Conservation (phyloP, 2,797 vertebrate genomes). For the Myotis myotis region DNA sequence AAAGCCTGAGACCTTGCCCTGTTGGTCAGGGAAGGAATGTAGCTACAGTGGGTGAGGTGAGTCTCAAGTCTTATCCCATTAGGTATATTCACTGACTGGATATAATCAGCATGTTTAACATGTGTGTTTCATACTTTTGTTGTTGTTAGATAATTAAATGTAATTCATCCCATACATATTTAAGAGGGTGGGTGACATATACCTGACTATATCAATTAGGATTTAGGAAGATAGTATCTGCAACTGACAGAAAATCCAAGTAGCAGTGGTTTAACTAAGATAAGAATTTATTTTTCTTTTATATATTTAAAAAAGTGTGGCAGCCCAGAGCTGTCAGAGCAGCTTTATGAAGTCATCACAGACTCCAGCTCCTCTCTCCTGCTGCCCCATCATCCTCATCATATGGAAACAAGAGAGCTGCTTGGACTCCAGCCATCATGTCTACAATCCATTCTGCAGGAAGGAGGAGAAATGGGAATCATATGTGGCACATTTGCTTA, state of each 20-base stretch:
- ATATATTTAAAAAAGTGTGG: neutral
- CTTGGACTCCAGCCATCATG: neutral
- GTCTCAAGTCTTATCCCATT: neutral
- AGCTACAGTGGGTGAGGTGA: neutral
- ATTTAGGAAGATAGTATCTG: neutral
- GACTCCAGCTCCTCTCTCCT: neutral
- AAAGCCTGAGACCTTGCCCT: neutral
- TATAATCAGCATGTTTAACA: neutral
- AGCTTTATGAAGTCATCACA: neutral
- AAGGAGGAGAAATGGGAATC: neutral
- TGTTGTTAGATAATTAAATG: constrained; percentile 9
- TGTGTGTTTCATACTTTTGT: neutral
- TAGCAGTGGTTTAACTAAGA: neutral
- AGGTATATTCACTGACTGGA: neutral
- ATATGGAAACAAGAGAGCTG: neutral
- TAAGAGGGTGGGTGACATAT: neutral
- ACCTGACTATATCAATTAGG: neutral
- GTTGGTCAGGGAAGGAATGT: neutral
- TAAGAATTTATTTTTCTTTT: neutral
- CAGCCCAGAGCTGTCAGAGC: neutral
- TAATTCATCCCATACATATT: neutral
- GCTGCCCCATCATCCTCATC: neutral
- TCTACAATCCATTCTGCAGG: neutral
- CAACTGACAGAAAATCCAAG: neutral
- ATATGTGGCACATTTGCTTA: neutral